Percentiles rank a stretch among this genome's conserved stretches.
These are phyloP conservation scores for Phoenicopterus ruber DNA, from an alignment of 2,113 vertebrate genomes.

Conservation along the genomic window DNA sequence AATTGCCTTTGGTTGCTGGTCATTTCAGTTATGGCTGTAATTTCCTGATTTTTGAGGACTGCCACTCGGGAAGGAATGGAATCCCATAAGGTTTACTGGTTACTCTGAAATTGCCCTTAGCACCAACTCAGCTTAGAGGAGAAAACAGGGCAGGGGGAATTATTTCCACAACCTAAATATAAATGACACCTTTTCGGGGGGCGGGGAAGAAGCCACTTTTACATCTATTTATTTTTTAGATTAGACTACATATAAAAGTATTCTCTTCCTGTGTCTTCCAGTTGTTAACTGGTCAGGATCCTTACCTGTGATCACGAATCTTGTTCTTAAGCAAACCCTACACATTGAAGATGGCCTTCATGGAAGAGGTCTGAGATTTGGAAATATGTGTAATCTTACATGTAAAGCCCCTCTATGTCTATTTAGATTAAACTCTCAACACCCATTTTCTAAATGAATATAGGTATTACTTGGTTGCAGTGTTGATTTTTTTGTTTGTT, in stretches of 20 bases:
- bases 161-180: not conserved
- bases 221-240: not conserved
- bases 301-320: not conserved
- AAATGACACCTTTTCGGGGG: not conserved
- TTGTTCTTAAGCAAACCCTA: not conserved
- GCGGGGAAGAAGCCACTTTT: not conserved
- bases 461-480: not conserved
- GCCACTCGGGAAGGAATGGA: not conserved
- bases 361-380: not conserved
- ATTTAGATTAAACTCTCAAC: not conserved
- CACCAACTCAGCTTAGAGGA: not conserved
- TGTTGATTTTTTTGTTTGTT: not conserved
- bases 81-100: not conserved
- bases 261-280: not conserved
- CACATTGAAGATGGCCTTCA: not conserved
- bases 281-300: not conserved
- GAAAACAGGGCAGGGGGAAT: not conserved
- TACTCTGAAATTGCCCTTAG: not conserved
- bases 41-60: not conserved
- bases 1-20: not conserved
- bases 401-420: not conserved
- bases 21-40: not conserved
- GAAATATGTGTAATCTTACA: not conserved
- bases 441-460: not conserved
- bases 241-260: not conserved